Evolutionary conservation across 2,113 vertebrate genomes (phyloP), one percentile per base, ranked within the genome.

Genomic region (Zosterops pallidus): DNA sequence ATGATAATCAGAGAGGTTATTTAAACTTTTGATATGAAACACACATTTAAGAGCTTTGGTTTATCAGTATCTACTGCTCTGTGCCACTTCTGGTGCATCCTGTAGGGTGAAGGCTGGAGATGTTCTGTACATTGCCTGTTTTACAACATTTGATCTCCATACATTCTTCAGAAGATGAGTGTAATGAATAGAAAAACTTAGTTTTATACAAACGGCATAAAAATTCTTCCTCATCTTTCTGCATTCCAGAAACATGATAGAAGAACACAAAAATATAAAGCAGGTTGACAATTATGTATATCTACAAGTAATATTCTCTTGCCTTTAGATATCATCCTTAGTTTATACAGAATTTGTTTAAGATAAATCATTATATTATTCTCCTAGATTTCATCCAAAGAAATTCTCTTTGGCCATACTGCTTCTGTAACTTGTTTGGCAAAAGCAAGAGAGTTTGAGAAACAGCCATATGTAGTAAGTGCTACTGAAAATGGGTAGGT

Each of bases 401-500:
- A 98, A 80, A 97, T 98, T 87, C 95, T 98, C 1, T 98, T 98
- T 91, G 98, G 98, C 56, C 98, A 98, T 75, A 97, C 97, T 8
- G 83, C 98, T 86, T 95, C 98, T 33, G 83, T 98, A 76, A 98
- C 96, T 11, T 98, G 98, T 88, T 97, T 98, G 96, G 97, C 98
- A 63, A 98, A 97, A 95, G 98, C 98, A 9, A 98, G 98, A 78
- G 98, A 98, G 71, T 98, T 98, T 97, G 98, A 98, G 74, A 98
- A 98, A 86, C 97, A 98, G 33, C 98, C 98, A 2, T 98, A 97
- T 52, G 62, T 98, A 37, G 98, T 98, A 83, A 98, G 98, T 83
- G 98, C 98, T 82, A 91, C 98, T 71, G 98, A 98, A 96, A 98
- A 98, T 64, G 98, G 98, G 98, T 98, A 97, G 87, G 98, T 98